Conservation (phyloP, 2,113 vertebrate species). For the Orthochromis malagaraziensis region DNA sequence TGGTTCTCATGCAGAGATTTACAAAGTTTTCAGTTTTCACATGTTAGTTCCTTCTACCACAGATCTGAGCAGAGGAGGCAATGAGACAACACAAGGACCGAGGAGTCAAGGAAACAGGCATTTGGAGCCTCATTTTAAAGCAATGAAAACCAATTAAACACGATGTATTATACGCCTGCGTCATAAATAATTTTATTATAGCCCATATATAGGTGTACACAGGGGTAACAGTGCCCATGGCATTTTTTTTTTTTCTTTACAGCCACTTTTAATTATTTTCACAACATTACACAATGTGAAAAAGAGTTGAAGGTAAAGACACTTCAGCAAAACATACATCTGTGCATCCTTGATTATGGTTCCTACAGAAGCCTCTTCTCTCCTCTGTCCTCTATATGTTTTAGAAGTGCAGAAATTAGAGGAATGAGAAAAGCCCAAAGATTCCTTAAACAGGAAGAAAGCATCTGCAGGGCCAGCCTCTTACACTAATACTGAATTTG, state of each 20-base stretch:
- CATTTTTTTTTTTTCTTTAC: background rate
- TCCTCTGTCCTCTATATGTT: accelerated
- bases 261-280: background rate
- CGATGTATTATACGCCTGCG: background rate
- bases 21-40: background rate
- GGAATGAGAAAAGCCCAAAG: background rate
- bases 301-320: background rate
- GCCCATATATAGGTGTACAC: background rate
- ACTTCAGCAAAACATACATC: background rate
- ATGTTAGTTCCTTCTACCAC: background rate
- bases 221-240: background rate
- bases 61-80: background rate
- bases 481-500: background rate
- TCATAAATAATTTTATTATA: background rate
- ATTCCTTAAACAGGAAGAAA: background rate
- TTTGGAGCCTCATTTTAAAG: background rate
- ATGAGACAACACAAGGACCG: background rate
- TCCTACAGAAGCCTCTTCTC: background rate
- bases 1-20: background rate
- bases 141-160: background rate
- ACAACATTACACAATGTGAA: background rate
- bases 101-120: background rate
- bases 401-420: background rate
- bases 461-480: background rate
- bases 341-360: background rate